phyloP scores from a whole-genome alignment of 2,888 invertebrate genomes.

The Carpatolechia fugitivella region DNA sequence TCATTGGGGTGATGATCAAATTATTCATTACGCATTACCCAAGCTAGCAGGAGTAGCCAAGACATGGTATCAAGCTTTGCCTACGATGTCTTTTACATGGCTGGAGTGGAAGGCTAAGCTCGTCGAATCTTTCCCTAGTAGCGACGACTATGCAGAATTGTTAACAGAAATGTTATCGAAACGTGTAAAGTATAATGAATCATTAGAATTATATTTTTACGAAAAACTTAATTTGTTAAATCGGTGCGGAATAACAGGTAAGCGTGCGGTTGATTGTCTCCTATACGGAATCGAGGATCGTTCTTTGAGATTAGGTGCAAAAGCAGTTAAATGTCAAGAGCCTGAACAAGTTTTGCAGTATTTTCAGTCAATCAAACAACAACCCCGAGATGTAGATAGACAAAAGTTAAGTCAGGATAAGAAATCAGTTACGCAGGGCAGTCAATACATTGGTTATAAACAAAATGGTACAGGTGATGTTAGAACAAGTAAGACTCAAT shows the following conservation, averaged over 20 bases:
- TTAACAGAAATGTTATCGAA: conserved; percentile 21
- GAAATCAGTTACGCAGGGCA: background rate
- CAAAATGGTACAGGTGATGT: background rate
- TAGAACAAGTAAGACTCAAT: background rate
- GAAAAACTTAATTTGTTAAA: conserved; percentile 20
- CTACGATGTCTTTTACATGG: conserved; percentile 19
- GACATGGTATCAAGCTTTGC: conserved; percentile 20
- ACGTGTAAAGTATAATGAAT: conserved; percentile 15
- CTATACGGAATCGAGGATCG: conserved; percentile 17
- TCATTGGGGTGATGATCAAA: conserved; percentile 17
- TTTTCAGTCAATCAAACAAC: too few species aligned
- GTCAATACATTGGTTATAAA: too few species aligned
- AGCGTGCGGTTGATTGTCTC: conserved; percentile 19
- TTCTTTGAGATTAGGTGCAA: conserved; percentile 17
- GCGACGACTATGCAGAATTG: conserved; percentile 21
- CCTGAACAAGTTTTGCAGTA: background rate
- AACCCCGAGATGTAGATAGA: background rate
- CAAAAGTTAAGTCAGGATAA: background rate
- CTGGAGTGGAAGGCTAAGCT: conserved; percentile 20
- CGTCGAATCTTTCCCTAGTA: conserved; percentile 21
- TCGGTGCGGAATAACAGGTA: conserved; percentile 19
- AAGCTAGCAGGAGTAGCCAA: conserved; percentile 19
- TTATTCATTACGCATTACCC: too few species aligned
- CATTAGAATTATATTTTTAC: conserved; percentile 19
- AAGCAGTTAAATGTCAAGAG: conserved; percentile 16